These are phyloP conservation scores for Alauda arvensis DNA, from an alignment of 2,797 vertebrate genomes.

Conservation along the genomic window DNA sequence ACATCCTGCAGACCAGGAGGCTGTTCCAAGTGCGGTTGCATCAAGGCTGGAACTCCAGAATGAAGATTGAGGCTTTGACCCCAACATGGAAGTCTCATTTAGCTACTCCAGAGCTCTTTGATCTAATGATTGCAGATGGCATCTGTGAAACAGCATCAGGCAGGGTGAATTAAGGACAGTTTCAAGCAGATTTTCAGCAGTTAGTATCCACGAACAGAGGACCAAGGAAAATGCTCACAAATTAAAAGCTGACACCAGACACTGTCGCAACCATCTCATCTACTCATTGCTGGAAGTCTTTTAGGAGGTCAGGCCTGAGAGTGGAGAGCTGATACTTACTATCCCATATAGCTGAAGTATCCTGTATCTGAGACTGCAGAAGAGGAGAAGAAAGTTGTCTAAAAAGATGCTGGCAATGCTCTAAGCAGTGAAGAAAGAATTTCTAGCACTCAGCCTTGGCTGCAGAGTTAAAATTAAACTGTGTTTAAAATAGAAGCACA, in stretches of 20 bases:
- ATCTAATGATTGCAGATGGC: neutral
- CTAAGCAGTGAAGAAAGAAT: slow-evolving; percentile 22
- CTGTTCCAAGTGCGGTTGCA: neutral
- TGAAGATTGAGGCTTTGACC: neutral
- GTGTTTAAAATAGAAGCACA: slow-evolving; percentile 40
- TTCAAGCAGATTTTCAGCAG: slow-evolving; percentile 5
- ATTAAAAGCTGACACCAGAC: slow-evolving; percentile 38
- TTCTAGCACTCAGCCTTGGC: slow-evolving; percentile 9
- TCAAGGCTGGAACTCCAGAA: neutral
- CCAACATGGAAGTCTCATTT: neutral
- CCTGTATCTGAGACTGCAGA: neutral
- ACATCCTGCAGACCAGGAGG: neutral
- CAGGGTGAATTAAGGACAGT: slow-evolving; percentile 48
- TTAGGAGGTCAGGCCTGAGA: neutral
- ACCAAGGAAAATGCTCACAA: neutral
- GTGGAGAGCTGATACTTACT: slow-evolving; percentile 6
- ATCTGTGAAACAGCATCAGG: neutral
- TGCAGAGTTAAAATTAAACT: slow-evolving; percentile 53
- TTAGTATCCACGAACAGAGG: neutral
- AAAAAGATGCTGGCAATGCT: slow-evolving; percentile 32
- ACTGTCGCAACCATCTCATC: neutral
- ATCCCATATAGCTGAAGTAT: neutral
- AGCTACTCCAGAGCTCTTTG: neutral
- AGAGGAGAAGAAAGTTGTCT: slow-evolving; percentile 4
- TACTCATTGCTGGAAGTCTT: neutral